Evolutionary conservation across 2,888 invertebrate species (phyloP), one percentile per base, ranked within the genome.

Genomic region (Alsophila aescularia): DNA sequence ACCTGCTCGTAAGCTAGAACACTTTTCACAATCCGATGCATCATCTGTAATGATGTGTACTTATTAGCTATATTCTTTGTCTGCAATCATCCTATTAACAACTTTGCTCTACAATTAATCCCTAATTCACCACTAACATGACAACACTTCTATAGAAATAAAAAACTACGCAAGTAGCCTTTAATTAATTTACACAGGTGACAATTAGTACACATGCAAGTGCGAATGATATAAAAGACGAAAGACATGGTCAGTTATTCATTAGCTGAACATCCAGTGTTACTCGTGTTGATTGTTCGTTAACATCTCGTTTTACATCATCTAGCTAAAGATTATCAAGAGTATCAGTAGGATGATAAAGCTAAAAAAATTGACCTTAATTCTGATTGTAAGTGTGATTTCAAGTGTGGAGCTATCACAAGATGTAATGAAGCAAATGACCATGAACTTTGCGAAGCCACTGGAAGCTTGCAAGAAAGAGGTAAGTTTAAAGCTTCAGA

Each of bases 391-490:
- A 18, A 16, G 48, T 10, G 36, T 48, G 35, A 27, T 59, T 4
- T n/a, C 48, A 16, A 40, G 34, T 6, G 61, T 59, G 24, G 44
- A 49, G 2, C 12, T 56, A 0, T 70, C 70, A 0, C 58, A 67
- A 18, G 70, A 70, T 36, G 64, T 70, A 6, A 42, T 70, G 62
- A 58, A 61, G 42, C 48, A 57, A 13, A 39, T 70, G 47, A 52
- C 67, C 1, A 58, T 62, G 8, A 65, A 60, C 15, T 70, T 70
- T 16, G 59, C 59, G 8, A 67, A 68, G 40, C 68, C 70, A 8
- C 44, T 66, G 47, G 66, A 66, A 10, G 49, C 35, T 40, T 66
- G 65, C 47, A 64, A 29, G 34, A 63, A 61, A 10, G 60, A 65
- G 57, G 67, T 67, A 16, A 61, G 58, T 31, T 40, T 5, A n/a